Base-by-base conservation (phyloP, 1,140 invertebrate genomes). In the Heliconius melpomene region DNA sequence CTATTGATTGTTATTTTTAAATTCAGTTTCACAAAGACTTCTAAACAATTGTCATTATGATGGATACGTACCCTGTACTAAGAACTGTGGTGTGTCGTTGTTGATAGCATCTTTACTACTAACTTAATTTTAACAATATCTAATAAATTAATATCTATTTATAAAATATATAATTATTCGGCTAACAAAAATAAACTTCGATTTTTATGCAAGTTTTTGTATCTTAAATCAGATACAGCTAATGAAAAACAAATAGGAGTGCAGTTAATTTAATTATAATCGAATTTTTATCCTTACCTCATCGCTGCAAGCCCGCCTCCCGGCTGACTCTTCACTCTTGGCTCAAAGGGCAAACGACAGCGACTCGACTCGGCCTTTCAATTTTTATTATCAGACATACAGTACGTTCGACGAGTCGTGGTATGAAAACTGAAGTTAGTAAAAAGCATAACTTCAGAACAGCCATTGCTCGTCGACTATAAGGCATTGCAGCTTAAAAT, bases 261-360 rank as follows among this genome's bases (percentile, higher is more conserved):
- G 79, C 52, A 87, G 86, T 90, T 91, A 93, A 92, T 92, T 93
- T 91, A 91, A 92, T 92, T 92, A 88, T 92, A 91, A 93, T 93
- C 88, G 89, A 92, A 92, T 92, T 93, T 90, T 92, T 92, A 92
- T 92, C 90, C 91, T 84, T 80, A 84, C 82, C 86, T 89, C 90
- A 91, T 91, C 90, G 88, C 84, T 78, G 77, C 75, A 78, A 84
- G 79, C 83, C 86, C 92, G 90, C 91, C 92, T 89, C 82, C 83
- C 83, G 82, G 84, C 88, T 90, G 87, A 74, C 85, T 84, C 71
- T 86, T 82, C 83, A 74, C 38, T 57, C 23, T 3, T 77, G 81
- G 72, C 54, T 1, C 72, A 86, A 85, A 60, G 66, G 7, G 87
- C 40, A 84, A 85, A 80, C 72, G 74, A 23, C 50, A 89, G 86